These are phyloP conservation scores for Scelioninae gen. 1 DNA, from an alignment of 2,888 invertebrate genomes.

Conservation along the genomic window DNA sequence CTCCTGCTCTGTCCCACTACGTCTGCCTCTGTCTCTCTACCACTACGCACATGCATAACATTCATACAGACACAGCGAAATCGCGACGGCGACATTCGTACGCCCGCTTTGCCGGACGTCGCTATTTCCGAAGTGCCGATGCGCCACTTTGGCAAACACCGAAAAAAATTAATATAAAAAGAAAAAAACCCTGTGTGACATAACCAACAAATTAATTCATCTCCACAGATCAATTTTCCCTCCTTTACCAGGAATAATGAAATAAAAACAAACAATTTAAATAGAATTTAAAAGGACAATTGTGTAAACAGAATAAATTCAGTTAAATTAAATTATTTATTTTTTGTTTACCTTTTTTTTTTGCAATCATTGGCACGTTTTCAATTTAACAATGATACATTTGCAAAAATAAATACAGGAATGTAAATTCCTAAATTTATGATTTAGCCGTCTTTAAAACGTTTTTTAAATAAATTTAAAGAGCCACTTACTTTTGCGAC, in stretches of 20 bases:
- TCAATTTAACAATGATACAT: too few relatives aligned
- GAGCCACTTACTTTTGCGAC: conserved; percentile 42
- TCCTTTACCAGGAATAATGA: too few relatives aligned
- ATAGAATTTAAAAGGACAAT: background rate
- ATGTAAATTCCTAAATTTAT: too few relatives aligned
- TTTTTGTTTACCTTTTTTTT: too few relatives aligned
- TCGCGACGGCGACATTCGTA: conserved; percentile 19
- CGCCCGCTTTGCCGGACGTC: conserved; percentile 56
- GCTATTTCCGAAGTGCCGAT: conserved; percentile 52
- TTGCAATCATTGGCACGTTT: too few relatives aligned
- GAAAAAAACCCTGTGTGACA: background rate
- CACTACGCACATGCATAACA: conserved; percentile 12
- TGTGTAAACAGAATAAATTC: too few relatives aligned
- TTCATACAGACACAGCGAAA: conserved; percentile 26
- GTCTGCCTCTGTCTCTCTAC: background rate
- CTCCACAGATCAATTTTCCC: background rate
- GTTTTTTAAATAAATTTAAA: background rate
- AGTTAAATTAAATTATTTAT: too few relatives aligned
- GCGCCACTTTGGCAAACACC: conserved; percentile 45
- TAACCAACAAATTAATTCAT: conserved; percentile 21
- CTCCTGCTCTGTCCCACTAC: background rate
- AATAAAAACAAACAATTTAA: background rate
- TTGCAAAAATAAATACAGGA: too few relatives aligned
- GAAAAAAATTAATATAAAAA: conserved; percentile 11
- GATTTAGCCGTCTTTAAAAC: too few relatives aligned